Conservation (phyloP, 2,797 vertebrate species). For the Lateolabrax maculatus region DNA sequence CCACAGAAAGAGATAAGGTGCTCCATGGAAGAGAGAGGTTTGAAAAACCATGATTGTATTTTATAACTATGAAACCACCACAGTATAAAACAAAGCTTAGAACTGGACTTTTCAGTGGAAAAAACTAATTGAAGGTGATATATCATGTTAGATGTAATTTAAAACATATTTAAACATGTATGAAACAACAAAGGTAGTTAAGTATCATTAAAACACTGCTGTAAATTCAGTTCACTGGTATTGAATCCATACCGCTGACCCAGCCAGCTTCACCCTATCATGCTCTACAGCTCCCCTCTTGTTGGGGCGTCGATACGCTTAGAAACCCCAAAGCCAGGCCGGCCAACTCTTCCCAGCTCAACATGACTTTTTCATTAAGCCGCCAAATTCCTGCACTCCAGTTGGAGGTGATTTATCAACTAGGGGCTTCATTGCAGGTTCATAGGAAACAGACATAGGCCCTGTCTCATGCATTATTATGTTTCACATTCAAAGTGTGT, state of each 20-base stretch:
- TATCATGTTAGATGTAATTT: conserved; percentile 6
- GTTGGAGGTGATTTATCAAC: conserved; percentile 91
- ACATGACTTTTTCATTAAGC: conserved; percentile 95
- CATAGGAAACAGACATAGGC: conserved; percentile 87
- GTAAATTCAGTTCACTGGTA: conserved; percentile 80
- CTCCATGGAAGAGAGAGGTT: conserved; percentile 68
- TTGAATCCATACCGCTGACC: conserved; percentile 74
- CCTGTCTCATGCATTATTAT: conserved; percentile 83
- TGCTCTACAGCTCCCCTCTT: conserved; percentile 72
- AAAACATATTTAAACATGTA: conserved; percentile 5
- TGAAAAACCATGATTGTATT: conserved; percentile 49
- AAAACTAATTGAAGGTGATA: conserved; percentile 1
- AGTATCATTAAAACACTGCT: conserved; percentile 23
- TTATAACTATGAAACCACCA: conserved; percentile 53
- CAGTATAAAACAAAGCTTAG: conserved; percentile 30
- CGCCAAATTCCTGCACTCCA: conserved; percentile 88
- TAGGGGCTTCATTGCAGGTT: conserved; percentile 86
- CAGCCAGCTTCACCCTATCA: conserved; percentile 48
- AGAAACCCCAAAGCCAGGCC: conserved; percentile 73
- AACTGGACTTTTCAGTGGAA: conserved; percentile 18
- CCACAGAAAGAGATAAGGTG: conserved; percentile 77
- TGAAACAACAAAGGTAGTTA: conserved; percentile 23
- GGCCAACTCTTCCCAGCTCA: conserved; percentile 77
- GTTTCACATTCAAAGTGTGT: conserved; percentile 79
- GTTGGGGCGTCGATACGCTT: conserved; percentile 74